A percentile compares a stretch with the other conserved stretches of the same genome.
Conservation (phyloP, 1,140 invertebrate species). For the Bombyx mandarina region DNA sequence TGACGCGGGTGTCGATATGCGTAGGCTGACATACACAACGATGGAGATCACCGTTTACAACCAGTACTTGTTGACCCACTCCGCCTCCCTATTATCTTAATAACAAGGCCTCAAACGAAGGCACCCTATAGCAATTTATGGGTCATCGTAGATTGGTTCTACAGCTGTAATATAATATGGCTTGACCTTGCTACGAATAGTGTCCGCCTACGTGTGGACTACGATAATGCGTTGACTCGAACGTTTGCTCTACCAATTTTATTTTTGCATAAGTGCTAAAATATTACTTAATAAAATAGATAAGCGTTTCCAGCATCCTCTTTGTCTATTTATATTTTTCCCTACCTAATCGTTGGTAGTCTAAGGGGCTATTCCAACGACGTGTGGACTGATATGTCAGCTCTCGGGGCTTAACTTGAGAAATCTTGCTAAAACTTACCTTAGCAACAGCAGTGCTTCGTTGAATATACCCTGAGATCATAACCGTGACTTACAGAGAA, state of each 20-base stretch:
- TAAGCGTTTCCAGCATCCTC: too few species aligned
- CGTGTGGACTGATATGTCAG: too few species aligned
- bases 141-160: constrained; percentile 37
- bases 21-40: constrained; percentile 36
- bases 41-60: constrained; percentile 25
- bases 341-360: too few species aligned
- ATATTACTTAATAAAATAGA: too few species aligned
- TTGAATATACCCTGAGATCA: too few species aligned
- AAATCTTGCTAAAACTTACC: too few species aligned
- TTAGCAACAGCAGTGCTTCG: too few species aligned
- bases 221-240: constrained; percentile 28
- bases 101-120: constrained; percentile 8
- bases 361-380: too few species aligned
- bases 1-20: constrained; percentile 35
- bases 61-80: constrained; percentile 29
- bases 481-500: too few species aligned
- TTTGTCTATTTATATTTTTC: too few species aligned
- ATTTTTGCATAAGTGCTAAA: background rate
- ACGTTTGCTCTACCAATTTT: constrained; percentile 10
- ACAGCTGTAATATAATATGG: constrained; percentile 59
- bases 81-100: constrained; percentile 6
- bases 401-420: too few species aligned
- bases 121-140: constrained; percentile 11
- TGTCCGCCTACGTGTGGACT: constrained; percentile 43
- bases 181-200: constrained; percentile 63